Percentiles rank a stretch among this genome's conserved stretches.
phyloP scores from a whole-genome alignment of 1,140 invertebrate species.

The Agrilus planipennis region DNA sequence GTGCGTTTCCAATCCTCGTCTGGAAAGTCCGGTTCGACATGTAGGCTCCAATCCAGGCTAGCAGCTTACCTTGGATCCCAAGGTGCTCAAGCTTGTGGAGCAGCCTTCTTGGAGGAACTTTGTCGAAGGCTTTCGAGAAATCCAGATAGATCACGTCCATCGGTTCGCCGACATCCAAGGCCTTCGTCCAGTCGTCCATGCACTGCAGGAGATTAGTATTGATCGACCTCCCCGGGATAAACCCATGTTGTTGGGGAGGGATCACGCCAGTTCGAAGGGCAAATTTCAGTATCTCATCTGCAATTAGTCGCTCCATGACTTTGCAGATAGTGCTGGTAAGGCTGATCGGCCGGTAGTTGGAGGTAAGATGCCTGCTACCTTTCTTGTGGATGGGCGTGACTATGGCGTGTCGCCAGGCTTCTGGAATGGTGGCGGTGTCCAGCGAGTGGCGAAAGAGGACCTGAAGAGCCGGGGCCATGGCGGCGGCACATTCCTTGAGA shows the following conservation, averaged over 20 bases:
- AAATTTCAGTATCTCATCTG: not conserved
- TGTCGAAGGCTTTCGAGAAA: not conserved
- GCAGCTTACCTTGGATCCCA: no score
- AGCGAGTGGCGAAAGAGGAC: not conserved
- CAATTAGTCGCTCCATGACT: not conserved
- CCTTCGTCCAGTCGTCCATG: not conserved
- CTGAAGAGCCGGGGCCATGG: not conserved
- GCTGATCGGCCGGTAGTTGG: not conserved
- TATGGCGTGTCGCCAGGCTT: not conserved
- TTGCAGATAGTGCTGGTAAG: not conserved
- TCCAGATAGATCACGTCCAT: no score
- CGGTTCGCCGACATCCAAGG: no score
- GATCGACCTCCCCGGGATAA: not conserved
- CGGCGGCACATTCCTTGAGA: not conserved
- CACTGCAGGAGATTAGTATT: not conserved
- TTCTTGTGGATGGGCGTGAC: slow-evolving; percentile 1
- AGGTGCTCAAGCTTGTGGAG: no score
- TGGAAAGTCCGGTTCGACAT: no score
- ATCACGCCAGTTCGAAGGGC: not conserved
- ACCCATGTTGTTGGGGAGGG: not conserved
- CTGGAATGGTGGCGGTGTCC: no score
- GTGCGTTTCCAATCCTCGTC: no score
- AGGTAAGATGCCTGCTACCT: not conserved
- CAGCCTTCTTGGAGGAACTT: no score
- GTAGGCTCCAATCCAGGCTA: no score